phyloP scores from a whole-genome alignment of 1,140 invertebrate species.

The Platyscapa corneri region DNA sequence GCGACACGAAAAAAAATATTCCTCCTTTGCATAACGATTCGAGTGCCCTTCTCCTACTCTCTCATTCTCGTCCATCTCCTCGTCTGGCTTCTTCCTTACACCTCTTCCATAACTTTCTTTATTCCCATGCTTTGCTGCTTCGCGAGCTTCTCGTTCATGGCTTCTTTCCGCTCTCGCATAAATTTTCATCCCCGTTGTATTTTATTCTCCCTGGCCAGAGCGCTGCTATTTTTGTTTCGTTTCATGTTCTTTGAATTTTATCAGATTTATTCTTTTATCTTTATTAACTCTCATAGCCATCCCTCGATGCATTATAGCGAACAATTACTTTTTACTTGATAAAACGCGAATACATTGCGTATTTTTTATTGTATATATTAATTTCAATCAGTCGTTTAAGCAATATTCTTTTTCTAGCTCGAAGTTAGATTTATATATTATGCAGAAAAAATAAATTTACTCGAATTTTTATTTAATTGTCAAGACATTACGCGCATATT shows the following conservation, averaged over 20 bases:
- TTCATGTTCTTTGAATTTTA: conserved; percentile 31
- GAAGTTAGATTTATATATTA: background rate
- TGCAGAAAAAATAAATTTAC: background rate
- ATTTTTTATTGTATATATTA: no score
- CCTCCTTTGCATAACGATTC: conserved; percentile 46
- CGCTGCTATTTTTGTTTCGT: background rate
- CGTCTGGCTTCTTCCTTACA: background rate
- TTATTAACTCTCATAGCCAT: conserved; percentile 11
- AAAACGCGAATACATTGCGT: no score
- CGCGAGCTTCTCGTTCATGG: conserved; percentile 35
- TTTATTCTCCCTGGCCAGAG: background rate
- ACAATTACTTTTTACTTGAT: background rate
- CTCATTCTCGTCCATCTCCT: background rate
- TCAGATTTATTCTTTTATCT: conserved; percentile 25
- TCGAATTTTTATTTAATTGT: conserved; percentile 4
- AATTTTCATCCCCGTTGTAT: conserved; percentile 34
- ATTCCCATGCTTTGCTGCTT: background rate
- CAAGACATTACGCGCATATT: background rate
- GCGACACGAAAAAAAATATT: conserved; percentile 44
- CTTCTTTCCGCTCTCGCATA: conserved; percentile 37
- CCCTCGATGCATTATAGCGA: background rate
- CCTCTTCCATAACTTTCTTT: background rate
- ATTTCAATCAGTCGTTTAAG: background rate
- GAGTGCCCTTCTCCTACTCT: background rate
- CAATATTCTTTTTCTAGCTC: background rate